Evolutionary conservation across 2,888 invertebrate genomes (phyloP).

Genomic region (Cataglyphis livida): DNA sequence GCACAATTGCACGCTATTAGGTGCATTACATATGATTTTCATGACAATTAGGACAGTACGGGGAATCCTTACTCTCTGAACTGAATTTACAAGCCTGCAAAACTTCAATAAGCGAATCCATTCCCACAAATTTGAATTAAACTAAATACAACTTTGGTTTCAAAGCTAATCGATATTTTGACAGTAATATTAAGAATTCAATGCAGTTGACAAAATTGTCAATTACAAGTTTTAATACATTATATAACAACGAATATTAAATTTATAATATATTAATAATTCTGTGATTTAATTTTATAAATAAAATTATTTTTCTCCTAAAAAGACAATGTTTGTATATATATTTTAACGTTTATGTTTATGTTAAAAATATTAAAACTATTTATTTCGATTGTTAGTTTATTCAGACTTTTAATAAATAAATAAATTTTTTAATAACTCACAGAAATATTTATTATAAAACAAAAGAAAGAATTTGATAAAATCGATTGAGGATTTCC

Average conservation of each 20-base stretch:
- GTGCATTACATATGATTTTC: slow-evolving; percentile 53
- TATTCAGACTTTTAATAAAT: not conserved
- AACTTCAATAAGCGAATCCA: slow-evolving; percentile 13
- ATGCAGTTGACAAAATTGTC: not conserved
- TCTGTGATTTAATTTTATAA: not conserved
- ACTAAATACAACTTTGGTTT: not conserved
- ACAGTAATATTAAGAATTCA: not conserved
- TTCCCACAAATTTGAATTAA: slow-evolving; percentile 11
- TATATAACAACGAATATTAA: not conserved
- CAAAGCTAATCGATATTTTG: slow-evolving; percentile 18
- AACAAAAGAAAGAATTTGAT: not conserved
- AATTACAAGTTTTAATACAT: slow-evolving; percentile 4
- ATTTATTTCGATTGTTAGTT: not conserved
- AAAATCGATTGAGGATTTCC: not conserved
- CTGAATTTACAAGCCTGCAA: slow-evolving; percentile 10
- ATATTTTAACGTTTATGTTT: too few species aligned
- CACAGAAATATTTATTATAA: not conserved
- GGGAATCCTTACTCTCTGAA: slow-evolving; percentile 7
- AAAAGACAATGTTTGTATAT: not conserved
- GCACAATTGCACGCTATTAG: slow-evolving; percentile 48
- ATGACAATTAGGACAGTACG: slow-evolving; percentile 43
- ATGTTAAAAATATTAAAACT: too few species aligned
- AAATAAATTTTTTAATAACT: not conserved
- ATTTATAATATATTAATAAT: not conserved
- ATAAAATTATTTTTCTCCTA: not conserved